Evolutionary conservation across 2,888 invertebrate genomes (phyloP).

Genomic region (Camptogramma bilineatum): DNA sequence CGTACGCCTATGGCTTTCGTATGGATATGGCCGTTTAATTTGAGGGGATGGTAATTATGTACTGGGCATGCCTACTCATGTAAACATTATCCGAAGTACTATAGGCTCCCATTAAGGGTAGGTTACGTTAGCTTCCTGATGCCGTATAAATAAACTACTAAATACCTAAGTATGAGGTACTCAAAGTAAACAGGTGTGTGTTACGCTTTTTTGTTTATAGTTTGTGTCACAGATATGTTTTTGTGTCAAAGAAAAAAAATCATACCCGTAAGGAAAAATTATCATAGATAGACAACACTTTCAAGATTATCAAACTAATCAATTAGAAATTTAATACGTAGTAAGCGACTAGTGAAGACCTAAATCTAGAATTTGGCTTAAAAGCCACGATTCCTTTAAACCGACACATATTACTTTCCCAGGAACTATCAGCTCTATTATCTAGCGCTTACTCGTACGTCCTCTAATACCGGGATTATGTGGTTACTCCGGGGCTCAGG

Average conservation of each 20-base stretch:
- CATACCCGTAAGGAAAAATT: too few relatives aligned
- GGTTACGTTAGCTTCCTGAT: background rate
- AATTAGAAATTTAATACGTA: background rate
- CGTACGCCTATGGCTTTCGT: background rate
- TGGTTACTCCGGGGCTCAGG: slow-evolving; percentile 51
- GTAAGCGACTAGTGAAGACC: background rate
- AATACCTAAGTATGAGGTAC: too few relatives aligned
- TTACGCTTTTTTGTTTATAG: too few relatives aligned
- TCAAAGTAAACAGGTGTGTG: too few relatives aligned
- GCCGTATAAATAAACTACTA: background rate
- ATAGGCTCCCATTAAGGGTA: background rate
- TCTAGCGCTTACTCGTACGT: slow-evolving; percentile 53
- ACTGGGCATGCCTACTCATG: slow-evolving; percentile 1
- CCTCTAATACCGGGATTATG: slow-evolving; percentile 64
- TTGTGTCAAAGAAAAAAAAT: too few relatives aligned
- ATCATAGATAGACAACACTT: background rate
- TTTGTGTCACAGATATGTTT: too few relatives aligned
- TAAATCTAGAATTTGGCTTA: background rate
- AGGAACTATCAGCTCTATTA: slow-evolving; percentile 48
- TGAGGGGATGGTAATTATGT: slow-evolving; percentile 2
- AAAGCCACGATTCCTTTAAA: background rate
- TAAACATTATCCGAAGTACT: background rate
- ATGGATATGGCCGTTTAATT: background rate
- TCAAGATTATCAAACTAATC: background rate
- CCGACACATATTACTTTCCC: background rate